Evolutionary conservation across 2,797 vertebrate species (phyloP).

Genomic region (Poeciliopsis paucimaculata): DNA sequence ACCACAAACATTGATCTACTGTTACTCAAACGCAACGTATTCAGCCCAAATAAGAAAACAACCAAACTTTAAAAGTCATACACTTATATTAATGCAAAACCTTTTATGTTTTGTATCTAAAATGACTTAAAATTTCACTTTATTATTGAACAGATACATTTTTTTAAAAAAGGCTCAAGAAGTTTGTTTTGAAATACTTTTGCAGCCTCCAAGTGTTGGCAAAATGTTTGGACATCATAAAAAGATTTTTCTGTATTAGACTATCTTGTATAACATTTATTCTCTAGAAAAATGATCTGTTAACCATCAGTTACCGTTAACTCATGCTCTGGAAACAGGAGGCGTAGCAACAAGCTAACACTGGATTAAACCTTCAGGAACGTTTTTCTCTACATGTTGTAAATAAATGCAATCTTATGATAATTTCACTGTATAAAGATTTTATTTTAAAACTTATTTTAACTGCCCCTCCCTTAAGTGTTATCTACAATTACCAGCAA

Average conservation of each 20-base stretch:
- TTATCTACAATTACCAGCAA: neutral
- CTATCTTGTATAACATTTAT: neutral
- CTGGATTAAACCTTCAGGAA: neutral
- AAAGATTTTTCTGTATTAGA: neutral
- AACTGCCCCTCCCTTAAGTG: neutral
- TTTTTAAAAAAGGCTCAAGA: no score
- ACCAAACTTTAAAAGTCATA: no score
- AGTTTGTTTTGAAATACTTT: no score
- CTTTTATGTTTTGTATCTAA: no score
- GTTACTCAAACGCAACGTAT: no score
- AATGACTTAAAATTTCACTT: no score
- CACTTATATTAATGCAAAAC: no score
- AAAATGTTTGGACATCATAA: no score
- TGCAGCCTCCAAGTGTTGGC: no score
- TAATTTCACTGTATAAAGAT: neutral
- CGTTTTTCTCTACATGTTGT: neutral
- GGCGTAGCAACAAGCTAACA: neutral
- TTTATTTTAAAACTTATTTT: neutral
- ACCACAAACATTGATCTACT: no score
- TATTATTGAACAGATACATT: no score
- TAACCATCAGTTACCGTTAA: neutral
- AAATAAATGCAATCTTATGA: neutral
- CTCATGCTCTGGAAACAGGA: neutral
- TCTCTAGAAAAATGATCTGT: neutral
- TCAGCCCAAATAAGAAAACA: no score